These are phyloP conservation scores for Tetramorium bicarinatum DNA, from an alignment of 2,888 invertebrate genomes.

Conservation along the genomic window DNA sequence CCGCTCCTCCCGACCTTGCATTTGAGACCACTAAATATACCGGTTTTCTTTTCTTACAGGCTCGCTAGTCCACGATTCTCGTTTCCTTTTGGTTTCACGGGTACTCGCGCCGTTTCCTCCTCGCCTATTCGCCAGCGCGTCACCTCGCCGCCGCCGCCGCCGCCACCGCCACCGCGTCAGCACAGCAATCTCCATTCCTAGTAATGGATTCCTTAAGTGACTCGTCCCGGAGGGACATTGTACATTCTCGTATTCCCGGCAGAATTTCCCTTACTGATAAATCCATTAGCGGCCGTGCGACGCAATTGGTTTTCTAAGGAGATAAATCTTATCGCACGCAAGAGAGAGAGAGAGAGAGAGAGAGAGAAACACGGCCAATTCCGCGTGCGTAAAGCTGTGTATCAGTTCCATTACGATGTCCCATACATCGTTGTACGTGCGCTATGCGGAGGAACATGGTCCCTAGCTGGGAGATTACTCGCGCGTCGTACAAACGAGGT, in stretches of 20 bases:
- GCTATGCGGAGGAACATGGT: slow-evolving; percentile 15
- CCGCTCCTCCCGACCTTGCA: slow-evolving; percentile 8
- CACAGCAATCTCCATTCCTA: slow-evolving; percentile 18
- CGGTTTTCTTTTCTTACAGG: slow-evolving; percentile 28
- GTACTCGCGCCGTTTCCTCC: not conserved
- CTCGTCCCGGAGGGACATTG: not conserved
- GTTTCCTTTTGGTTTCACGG: not conserved
- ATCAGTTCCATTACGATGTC: slow-evolving; percentile 24
- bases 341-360: not conserved
- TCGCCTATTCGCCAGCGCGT: not conserved
- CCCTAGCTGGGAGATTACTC: slow-evolving; percentile 10
- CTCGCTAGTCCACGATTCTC: not conserved
- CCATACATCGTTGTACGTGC: slow-evolving; percentile 27
- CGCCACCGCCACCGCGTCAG: not conserved
- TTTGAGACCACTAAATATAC: slow-evolving; percentile 31
- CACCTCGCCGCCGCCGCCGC: not conserved
- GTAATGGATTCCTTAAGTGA: slow-evolving; percentile 10
- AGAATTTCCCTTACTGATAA: slow-evolving; percentile 17
- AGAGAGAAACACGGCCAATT: not conserved
- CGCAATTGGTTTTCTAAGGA: slow-evolving; percentile 30
- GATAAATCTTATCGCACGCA: slow-evolving; percentile 40
- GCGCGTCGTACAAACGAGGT: slow-evolving; percentile 25
- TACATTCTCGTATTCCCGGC: not conserved
- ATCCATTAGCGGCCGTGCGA: slow-evolving; percentile 28
- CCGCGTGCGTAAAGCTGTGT: not conserved